Evolutionary conservation across 2,888 invertebrate genomes (phyloP).

Genomic region (Callosobruchus maculatus): DNA sequence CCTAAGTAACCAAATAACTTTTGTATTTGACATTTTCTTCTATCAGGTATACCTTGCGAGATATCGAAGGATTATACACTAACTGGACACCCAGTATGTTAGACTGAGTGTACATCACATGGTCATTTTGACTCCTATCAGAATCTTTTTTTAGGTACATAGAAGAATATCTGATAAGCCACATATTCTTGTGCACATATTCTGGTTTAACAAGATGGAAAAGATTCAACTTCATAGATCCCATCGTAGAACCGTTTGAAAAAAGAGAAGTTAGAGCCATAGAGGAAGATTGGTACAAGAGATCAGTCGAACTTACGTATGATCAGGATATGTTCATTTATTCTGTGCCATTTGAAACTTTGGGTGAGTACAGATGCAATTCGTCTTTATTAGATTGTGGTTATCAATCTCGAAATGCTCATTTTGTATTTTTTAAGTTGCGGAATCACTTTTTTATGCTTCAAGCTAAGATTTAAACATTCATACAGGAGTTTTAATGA

Average conservation of each 20-base stretch:
- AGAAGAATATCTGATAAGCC: slow-evolving; percentile 29
- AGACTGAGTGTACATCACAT: no score
- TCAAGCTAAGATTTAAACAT: no score
- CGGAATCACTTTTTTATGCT: no score
- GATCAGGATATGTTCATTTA: slow-evolving; percentile 77
- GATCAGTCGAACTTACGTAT: slow-evolving; percentile 81
- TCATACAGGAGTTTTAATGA: no score
- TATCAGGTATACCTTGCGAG: no score
- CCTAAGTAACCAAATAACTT: neutral
- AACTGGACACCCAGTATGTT: no score
- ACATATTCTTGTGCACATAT: slow-evolving; percentile 81
- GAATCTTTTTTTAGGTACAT: slow-evolving; percentile 24
- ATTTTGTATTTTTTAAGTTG: no score
- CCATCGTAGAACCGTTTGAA: slow-evolving; percentile 19
- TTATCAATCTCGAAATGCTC: no score
- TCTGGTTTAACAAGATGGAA: slow-evolving; percentile 87
- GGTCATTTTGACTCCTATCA: no score
- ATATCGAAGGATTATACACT: no score
- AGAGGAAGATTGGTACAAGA: slow-evolving; percentile 85
- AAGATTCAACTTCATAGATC: slow-evolving; percentile 24
- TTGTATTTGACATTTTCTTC: no score
- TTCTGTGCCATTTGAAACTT: slow-evolving; percentile 66
- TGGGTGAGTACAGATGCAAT: slow-evolving; percentile 27
- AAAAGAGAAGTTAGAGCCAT: slow-evolving; percentile 55
- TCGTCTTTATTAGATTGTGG: no score